A percentile compares a stretch with the other conserved stretches of the same genome.
phyloP scores from a whole-genome alignment of 2,113 vertebrate genomes.

The Bambusicola thoracicus region DNA sequence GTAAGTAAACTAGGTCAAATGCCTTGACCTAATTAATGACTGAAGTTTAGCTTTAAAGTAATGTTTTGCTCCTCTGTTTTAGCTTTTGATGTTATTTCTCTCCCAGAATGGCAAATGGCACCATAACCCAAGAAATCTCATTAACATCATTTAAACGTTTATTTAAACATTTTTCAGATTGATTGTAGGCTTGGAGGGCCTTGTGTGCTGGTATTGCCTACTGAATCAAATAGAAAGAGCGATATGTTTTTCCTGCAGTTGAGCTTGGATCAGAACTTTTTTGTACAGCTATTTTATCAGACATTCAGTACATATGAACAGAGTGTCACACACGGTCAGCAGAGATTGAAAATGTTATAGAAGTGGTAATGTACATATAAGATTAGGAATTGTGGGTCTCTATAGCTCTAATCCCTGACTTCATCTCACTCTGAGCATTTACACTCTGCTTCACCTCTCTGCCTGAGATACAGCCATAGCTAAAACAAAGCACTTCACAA shows the following conservation, averaged over 20 bases:
- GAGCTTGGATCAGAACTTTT: neutral
- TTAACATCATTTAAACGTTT: neutral
- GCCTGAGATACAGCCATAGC: neutral
- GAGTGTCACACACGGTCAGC: neutral
- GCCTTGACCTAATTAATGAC: neutral
- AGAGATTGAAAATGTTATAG: neutral
- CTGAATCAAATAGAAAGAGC: neutral
- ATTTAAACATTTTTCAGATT: neutral
- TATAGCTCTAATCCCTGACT: fast-evolving
- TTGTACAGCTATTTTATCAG: neutral
- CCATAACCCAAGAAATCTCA: neutral
- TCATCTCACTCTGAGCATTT: neutral
- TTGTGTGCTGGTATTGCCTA: neutral
- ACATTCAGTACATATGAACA: neutral
- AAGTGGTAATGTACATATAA: neutral
- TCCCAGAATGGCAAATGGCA: neutral
- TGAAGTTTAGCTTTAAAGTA: neutral
- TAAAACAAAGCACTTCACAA: neutral
- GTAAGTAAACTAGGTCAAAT: neutral
- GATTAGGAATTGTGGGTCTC: neutral
- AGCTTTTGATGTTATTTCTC: neutral
- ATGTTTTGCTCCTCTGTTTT: neutral
- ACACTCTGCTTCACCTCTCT: neutral
- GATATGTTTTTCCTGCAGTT: neutral
- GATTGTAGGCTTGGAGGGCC: neutral